Percentiles rank a stretch among this genome's conserved stretches.
These are phyloP conservation scores for Anarsia innoxiella DNA, from an alignment of 2,888 invertebrate species.

Conservation along the genomic window DNA sequence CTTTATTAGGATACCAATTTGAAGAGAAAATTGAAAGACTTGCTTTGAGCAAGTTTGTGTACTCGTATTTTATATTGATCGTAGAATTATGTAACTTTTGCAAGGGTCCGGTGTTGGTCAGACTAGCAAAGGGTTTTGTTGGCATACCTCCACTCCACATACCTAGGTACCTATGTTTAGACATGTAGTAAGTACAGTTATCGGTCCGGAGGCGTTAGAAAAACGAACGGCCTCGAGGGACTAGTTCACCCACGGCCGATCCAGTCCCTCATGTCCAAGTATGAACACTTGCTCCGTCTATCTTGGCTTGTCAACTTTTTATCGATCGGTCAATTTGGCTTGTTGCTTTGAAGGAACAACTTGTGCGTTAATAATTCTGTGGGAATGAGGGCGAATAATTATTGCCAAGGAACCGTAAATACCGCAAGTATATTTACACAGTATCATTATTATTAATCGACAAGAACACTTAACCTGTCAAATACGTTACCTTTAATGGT, in stretches of 20 bases:
- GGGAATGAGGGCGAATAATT: too few relatives aligned
- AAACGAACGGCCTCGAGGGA: conserved; percentile 44
- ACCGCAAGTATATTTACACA: too few relatives aligned
- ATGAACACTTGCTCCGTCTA: conserved; percentile 22
- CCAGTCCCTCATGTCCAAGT: conserved; percentile 32
- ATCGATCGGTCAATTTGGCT: conserved; percentile 13
- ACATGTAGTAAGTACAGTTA: conserved; percentile 61
- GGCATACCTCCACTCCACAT: conserved; percentile 26
- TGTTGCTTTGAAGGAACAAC: neutral
- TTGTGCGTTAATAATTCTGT: too few relatives aligned
- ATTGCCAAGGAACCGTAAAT: too few relatives aligned
- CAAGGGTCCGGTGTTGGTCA: too few relatives aligned
- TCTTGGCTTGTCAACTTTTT: conserved; percentile 28
- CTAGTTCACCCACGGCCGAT: conserved; percentile 63
- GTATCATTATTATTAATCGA: too few relatives aligned
- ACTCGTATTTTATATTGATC: too few relatives aligned
- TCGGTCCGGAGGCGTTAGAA: conserved; percentile 50
- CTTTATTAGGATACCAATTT: too few relatives aligned
- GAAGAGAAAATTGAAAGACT: neutral
- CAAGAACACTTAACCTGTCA: too few relatives aligned
- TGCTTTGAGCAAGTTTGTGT: too few relatives aligned
- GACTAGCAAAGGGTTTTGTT: conserved; percentile 21
- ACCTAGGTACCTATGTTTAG: conserved; percentile 30
- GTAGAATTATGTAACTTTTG: too few relatives aligned
- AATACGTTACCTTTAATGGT: too few relatives aligned